A percentile compares a stretch with the other conserved stretches of the same genome.
phyloP scores from a whole-genome alignment of 2,113 vertebrate genomes.

The Odocoileus virginianus region DNA sequence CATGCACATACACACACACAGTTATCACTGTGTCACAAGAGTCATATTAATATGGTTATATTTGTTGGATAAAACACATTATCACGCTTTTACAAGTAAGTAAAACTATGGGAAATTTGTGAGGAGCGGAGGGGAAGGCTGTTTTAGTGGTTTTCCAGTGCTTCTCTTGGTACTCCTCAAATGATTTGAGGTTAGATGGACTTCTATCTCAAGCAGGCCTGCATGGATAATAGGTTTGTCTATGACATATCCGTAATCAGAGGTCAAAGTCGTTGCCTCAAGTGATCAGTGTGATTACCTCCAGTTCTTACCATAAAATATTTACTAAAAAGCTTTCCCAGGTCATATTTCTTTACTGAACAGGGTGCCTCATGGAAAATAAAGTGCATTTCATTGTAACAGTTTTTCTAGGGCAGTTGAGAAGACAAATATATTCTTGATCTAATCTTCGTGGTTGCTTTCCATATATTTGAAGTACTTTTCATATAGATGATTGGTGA shows the following conservation, averaged over 20 bases:
- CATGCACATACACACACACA: background rate
- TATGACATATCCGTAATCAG: background rate
- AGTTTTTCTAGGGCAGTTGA: background rate
- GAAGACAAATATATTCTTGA: background rate
- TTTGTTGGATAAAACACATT: background rate
- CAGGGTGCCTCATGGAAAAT: background rate
- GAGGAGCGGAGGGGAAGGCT: background rate
- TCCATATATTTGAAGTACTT: background rate
- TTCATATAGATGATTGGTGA: background rate
- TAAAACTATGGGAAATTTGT: constrained; percentile 26
- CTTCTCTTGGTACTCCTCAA: background rate
- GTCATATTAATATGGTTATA: background rate
- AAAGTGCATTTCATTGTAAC: background rate
- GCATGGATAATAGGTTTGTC: background rate
- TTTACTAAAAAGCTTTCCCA: constrained; percentile 36
- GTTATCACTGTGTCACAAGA: background rate
- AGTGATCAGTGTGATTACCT: background rate
- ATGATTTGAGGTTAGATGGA: background rate
- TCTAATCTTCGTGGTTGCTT: background rate
- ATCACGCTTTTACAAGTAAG: background rate
- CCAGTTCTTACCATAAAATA: constrained; percentile 30
- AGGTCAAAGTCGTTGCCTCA: constrained; percentile 42
- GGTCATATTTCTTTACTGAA: constrained; percentile 25
- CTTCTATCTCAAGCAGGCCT: background rate
- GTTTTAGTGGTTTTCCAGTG: background rate